These are phyloP conservation scores for Tetranychus truncatus DNA, from an alignment of 2,888 invertebrate species.

Conservation along the genomic window DNA sequence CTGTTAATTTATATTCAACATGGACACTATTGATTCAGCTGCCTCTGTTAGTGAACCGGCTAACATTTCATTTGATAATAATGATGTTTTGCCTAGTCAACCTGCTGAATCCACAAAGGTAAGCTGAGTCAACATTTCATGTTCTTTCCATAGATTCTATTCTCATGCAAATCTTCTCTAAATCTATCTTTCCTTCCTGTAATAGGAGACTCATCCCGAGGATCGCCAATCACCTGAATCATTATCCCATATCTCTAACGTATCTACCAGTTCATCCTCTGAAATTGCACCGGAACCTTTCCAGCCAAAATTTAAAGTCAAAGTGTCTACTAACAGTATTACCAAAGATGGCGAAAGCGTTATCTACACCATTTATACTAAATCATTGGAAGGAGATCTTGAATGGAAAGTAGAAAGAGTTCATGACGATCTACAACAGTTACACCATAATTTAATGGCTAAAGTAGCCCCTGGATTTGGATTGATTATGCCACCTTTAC, in stretches of 20 bases:
- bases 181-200: neutral
- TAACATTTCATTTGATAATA: neutral
- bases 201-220: neutral
- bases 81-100: neutral
- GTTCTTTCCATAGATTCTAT: neutral
- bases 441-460: conserved; percentile 34
- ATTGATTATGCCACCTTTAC: conserved; percentile 36
- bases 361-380: neutral
- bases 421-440: conserved; percentile 36
- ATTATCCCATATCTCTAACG: neutral
- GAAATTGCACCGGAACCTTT: conserved; percentile 4
- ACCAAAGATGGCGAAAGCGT: conserved; percentile 9
- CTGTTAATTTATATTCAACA: neutral
- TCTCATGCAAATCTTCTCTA: neutral
- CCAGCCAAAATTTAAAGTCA: neutral
- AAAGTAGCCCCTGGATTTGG: conserved; percentile 32
- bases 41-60: neutral
- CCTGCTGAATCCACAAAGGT: neutral
- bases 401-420: conserved; percentile 27
- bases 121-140: no score
- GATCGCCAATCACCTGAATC: conserved; percentile 7
- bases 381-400: neutral
- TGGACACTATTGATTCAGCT: neutral
- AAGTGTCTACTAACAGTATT: neutral
- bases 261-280: conserved; percentile 1